Percentiles rank a stretch among this genome's conserved stretches.
Conservation (phyloP, 1,140 invertebrate species). For the Chironomus striatipennis region DNA sequence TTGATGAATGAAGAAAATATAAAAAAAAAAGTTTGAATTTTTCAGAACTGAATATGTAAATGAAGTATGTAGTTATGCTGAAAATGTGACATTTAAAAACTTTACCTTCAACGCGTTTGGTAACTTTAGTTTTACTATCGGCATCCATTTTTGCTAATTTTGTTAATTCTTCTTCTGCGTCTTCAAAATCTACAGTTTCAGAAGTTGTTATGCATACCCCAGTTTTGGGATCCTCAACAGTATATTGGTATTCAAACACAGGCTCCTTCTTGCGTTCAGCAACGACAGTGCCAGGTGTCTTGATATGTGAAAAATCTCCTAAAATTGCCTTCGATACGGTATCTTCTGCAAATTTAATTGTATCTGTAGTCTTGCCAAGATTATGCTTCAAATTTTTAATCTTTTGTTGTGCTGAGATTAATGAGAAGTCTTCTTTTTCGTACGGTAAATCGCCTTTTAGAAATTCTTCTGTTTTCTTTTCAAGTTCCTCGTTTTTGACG, state of each 20-base stretch:
- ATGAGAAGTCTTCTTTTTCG: conserved; percentile 33
- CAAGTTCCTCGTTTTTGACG: conserved; percentile 37
- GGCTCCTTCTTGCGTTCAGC: neutral
- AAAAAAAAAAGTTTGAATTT: neutral
- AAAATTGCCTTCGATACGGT: conserved; percentile 39
- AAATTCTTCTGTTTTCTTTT: conserved; percentile 38
- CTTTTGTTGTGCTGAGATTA: conserved; percentile 38
- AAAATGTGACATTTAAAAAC: neutral
- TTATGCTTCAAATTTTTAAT: conserved; percentile 38
- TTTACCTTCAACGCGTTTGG: conserved; percentile 20
- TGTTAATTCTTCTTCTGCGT: conserved; percentile 6
- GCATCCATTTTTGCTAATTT: conserved; percentile 17
- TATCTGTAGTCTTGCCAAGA: conserved; percentile 36
- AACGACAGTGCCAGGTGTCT: conserved; percentile 30
- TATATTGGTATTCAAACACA: conserved; percentile 15
- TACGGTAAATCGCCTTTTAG: conserved; percentile 36
- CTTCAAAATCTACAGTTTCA: conserved; percentile 16
- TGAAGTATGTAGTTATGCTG: neutral
- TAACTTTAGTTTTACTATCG: neutral
- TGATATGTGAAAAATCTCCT: conserved; percentile 39
- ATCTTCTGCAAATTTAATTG: conserved; percentile 39
- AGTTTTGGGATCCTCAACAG: conserved; percentile 21
- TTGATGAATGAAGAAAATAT: neutral
- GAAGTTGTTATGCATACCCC: conserved; percentile 22
- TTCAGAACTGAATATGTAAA: neutral